A percentile compares a stretch with the other conserved stretches of the same genome.
Evolutionary conservation across 2,888 invertebrate species (phyloP).

Genomic region (Xiphydria camelus): DNA sequence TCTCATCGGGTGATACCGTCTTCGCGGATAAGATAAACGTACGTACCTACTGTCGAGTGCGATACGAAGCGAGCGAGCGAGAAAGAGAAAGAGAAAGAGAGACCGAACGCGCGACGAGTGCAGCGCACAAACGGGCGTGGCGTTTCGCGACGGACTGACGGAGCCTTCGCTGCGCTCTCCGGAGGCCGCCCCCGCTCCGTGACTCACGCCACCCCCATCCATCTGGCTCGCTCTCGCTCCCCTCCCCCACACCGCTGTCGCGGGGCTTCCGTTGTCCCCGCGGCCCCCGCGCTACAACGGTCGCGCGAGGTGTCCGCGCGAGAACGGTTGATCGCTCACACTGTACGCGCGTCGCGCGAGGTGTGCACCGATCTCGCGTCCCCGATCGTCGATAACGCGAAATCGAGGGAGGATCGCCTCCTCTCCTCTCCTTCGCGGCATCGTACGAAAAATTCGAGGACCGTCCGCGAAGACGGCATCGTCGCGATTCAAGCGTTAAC

Average conservation of each 20-base stretch:
- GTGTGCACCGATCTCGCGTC: too few species aligned
- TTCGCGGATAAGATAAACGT: too few species aligned
- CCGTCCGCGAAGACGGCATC: too few species aligned
- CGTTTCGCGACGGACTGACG: slow-evolving; percentile 56
- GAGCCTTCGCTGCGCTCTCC: slow-evolving; percentile 33
- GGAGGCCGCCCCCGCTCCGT: slow-evolving; percentile 45
- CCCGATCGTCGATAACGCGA: too few species aligned
- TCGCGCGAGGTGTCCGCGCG: slow-evolving; percentile 7
- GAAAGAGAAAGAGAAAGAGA: slow-evolving; percentile 9
- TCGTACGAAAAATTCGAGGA: too few species aligned
- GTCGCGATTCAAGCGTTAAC: too few species aligned
- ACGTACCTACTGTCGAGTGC: neutral
- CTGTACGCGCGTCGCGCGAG: too few species aligned
- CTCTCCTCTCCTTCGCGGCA: too few species aligned
- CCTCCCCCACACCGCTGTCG: slow-evolving; percentile 12
- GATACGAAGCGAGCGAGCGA: neutral
- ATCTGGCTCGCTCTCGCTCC: slow-evolving; percentile 20
- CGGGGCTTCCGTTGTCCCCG: slow-evolving; percentile 1
- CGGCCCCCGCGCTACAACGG: neutral
- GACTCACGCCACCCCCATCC: slow-evolving; percentile 49
- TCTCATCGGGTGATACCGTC: too few species aligned
- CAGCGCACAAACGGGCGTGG: slow-evolving; percentile 47
- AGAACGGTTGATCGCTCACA: too few species aligned
- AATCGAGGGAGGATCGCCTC: too few species aligned
- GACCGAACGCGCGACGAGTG: slow-evolving; percentile 2